Conservation (phyloP, 2,797 vertebrate species). For the Natrix natrix region DNA sequence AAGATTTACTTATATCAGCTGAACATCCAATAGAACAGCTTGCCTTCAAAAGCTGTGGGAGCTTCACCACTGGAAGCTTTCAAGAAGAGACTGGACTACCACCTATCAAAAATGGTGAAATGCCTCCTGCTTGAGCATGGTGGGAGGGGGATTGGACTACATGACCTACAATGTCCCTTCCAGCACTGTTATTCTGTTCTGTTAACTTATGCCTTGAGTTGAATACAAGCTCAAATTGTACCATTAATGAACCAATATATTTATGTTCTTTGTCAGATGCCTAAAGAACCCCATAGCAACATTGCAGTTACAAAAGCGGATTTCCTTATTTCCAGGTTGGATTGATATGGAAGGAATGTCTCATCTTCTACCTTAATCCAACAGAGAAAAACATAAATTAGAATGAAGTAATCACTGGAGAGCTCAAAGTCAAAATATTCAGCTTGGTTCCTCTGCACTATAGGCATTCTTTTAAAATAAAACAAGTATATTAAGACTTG, state of each 20-base stretch:
- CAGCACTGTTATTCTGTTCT: no score
- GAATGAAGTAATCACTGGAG: neutral
- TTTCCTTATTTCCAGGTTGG: neutral
- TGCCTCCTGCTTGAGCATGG: no score
- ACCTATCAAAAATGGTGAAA: no score
- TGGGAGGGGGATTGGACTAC: no score
- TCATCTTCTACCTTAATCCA: neutral
- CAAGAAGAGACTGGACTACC: no score
- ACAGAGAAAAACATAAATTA: neutral
- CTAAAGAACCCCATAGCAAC: neutral
- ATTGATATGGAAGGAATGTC: neutral
- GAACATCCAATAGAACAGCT: neutral
- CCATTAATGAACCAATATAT: no score
- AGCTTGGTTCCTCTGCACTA: neutral
- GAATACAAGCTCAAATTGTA: no score
- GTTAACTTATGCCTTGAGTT: no score
- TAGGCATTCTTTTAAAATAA: neutral
- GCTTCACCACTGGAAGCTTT: no score
- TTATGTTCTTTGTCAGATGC: no score
- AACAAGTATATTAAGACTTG: neutral
- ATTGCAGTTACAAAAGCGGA: neutral
- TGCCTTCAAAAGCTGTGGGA: no score
- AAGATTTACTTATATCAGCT: neutral
- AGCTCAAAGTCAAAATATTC: neutral
- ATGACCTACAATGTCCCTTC: no score